These are phyloP conservation scores for Sitodiplosis mosellana DNA, from an alignment of 1,140 invertebrate genomes.

Conservation along the genomic window DNA sequence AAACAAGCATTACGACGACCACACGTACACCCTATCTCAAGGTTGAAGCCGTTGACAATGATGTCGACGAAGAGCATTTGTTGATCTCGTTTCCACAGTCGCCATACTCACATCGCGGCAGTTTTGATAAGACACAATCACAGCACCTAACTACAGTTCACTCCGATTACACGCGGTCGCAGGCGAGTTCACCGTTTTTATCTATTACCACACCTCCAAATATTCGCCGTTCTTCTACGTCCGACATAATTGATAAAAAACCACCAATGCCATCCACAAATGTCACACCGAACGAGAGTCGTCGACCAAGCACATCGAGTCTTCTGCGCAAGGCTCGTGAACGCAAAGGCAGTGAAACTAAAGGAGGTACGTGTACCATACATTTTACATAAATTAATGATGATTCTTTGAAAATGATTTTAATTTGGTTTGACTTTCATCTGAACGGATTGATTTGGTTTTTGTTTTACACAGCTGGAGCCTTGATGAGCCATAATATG, in stretches of 20 bases:
- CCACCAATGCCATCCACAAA: background rate
- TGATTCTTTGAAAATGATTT: no score
- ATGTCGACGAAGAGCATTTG: constrained; percentile 10
- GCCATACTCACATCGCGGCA: constrained; percentile 12
- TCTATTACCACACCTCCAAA: constrained; percentile 1
- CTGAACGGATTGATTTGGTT: no score
- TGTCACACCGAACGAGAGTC: constrained; percentile 7
- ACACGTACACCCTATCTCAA: constrained; percentile 15
- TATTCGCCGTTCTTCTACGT: constrained; percentile 9
- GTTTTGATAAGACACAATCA: constrained; percentile 10
- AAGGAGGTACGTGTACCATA: constrained; percentile 6
- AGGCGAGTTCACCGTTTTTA: constrained; percentile 2
- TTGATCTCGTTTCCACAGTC: constrained; percentile 13
- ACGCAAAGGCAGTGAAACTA: constrained; percentile 18
- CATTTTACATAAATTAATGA: background rate
- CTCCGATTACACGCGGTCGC: constrained; percentile 1
- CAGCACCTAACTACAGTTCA: constrained; percentile 9
- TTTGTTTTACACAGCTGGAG: no score
- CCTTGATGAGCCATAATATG: no score
- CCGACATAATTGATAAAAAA: constrained; percentile 8
- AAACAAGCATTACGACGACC: constrained; percentile 4
- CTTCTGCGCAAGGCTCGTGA: constrained; percentile 19
- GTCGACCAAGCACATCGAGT: constrained; percentile 21
- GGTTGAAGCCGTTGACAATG: constrained; percentile 19
- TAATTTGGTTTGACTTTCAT: no score